Conservation (phyloP, 2,888 invertebrate species). For the Nudaria mundana region DNA sequence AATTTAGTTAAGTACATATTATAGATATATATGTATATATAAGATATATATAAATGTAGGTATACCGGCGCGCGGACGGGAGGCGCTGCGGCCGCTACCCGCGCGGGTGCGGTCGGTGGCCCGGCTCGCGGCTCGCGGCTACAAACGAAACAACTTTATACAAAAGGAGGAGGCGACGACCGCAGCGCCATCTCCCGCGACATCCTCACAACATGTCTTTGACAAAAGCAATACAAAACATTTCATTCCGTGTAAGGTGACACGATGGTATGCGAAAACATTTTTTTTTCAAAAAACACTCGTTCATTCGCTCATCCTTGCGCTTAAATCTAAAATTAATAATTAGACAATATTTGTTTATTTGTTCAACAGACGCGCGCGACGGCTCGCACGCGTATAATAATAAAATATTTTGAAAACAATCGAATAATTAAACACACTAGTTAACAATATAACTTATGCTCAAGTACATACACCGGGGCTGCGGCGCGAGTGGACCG, state of each 20-base stretch:
- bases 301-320: slow-evolving; percentile 78
- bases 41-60: slow-evolving; percentile 31
- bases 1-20: slow-evolving; percentile 68
- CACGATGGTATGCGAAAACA: slow-evolving; percentile 77
- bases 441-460: slow-evolving; percentile 79
- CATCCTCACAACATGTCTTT: slow-evolving; percentile 55
- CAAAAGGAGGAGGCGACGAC: slow-evolving; percentile 52
- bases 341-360: slow-evolving; percentile 80
- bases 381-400: slow-evolving; percentile 74
- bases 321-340: slow-evolving; percentile 81
- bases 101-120: slow-evolving; percentile 35
- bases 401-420: slow-evolving; percentile 81
- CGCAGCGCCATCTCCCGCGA: slow-evolving; percentile 36
- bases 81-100: slow-evolving; percentile 36
- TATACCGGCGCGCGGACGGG: slow-evolving; percentile 39
- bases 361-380: slow-evolving; percentile 81
- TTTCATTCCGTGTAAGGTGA: slow-evolving; percentile 79
- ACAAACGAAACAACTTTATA: slow-evolving; percentile 68
- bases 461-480: slow-evolving; percentile 60
- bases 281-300: slow-evolving; percentile 75
- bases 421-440: slow-evolving; percentile 82
- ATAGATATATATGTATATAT: too few species aligned
- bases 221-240: slow-evolving; percentile 78
- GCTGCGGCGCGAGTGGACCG: slow-evolving; percentile 37
- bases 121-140: slow-evolving; percentile 34